A percentile compares a stretch with the other conserved stretches of the same genome.
Conservation (phyloP, 2,113 vertebrate genomes). For the Mustela nigripes region DNA sequence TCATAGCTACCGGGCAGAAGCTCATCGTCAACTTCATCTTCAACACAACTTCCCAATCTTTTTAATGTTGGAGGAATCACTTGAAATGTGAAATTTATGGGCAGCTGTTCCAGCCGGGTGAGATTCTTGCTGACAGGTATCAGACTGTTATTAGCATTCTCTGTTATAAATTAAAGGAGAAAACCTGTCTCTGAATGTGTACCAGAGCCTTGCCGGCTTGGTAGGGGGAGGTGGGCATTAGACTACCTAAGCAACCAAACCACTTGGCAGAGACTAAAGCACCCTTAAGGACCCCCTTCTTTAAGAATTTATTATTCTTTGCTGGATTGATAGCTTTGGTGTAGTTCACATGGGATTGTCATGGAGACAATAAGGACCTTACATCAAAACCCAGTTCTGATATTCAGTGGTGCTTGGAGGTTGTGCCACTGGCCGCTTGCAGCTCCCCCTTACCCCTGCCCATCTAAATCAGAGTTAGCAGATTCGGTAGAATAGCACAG, state of each 20-base stretch:
- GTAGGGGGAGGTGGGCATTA: neutral
- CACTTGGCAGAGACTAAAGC: neutral
- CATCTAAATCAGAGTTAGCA: neutral
- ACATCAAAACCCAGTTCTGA: neutral
- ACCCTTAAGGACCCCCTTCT: neutral
- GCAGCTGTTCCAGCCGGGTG: neutral
- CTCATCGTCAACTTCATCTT: slow-evolving; percentile 42
- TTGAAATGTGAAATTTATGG: slow-evolving; percentile 64
- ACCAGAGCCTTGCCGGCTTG: neutral
- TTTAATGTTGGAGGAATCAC: slow-evolving; percentile 43
- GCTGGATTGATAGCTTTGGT: neutral
- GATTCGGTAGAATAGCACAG: neutral
- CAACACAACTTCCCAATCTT: slow-evolving; percentile 56
- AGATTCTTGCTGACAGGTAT: slow-evolving; percentile 64
- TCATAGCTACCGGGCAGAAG: slow-evolving; percentile 30
- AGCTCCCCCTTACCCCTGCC: accelerated
- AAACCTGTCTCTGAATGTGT: neutral
- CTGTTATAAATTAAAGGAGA: slow-evolving; percentile 69
- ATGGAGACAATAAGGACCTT: neutral
- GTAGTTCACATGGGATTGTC: neutral
- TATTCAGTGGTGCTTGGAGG: neutral
- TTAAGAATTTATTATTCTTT: neutral
- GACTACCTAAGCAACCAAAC: neutral
- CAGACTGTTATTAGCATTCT: slow-evolving; percentile 61
- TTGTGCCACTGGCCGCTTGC: neutral